Percentiles rank a stretch among this genome's conserved stretches.
These are phyloP conservation scores for Zenarchopterus dispar DNA, from an alignment of 2,797 vertebrate species.

Conservation along the genomic window DNA sequence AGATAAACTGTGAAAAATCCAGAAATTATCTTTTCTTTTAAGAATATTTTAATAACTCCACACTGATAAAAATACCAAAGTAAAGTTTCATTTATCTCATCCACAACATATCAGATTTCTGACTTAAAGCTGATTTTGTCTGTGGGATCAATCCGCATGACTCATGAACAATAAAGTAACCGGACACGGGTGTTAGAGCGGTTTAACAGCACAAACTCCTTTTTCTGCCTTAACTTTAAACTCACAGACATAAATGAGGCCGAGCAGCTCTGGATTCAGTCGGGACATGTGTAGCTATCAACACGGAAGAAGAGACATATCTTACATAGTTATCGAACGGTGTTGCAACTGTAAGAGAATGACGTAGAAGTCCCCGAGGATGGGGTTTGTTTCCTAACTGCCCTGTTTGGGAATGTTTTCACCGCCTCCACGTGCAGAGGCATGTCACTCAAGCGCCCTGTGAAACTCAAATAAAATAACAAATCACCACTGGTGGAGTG, in stretches of 20 bases:
- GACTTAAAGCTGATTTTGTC: no score
- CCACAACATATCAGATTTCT: no score
- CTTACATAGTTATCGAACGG: not conserved
- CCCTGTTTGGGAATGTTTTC: no score
- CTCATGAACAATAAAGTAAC: not conserved
- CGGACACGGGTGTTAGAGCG: not conserved
- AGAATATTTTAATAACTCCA: no score
- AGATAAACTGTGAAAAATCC: not conserved
- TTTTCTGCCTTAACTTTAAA: no score
- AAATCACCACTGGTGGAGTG: not conserved
- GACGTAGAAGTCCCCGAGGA: not conserved
- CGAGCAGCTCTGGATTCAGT: not conserved
- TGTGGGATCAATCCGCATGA: no score
- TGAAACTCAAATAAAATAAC: constrained; percentile 1
- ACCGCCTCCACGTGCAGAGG: not conserved
- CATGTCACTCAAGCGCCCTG: not conserved
- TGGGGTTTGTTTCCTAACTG: not conserved
- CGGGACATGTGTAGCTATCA: not conserved
- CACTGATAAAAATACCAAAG: no score
- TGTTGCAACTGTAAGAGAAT: not conserved
- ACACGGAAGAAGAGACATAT: not conserved
- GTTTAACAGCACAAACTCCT: not conserved
- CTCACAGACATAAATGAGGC: not conserved
- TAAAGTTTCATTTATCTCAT: no score
- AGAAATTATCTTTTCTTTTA: not conserved